phyloP scores from a whole-genome alignment of 1,140 invertebrate species.

The Archegozetes longisetosus region DNA sequence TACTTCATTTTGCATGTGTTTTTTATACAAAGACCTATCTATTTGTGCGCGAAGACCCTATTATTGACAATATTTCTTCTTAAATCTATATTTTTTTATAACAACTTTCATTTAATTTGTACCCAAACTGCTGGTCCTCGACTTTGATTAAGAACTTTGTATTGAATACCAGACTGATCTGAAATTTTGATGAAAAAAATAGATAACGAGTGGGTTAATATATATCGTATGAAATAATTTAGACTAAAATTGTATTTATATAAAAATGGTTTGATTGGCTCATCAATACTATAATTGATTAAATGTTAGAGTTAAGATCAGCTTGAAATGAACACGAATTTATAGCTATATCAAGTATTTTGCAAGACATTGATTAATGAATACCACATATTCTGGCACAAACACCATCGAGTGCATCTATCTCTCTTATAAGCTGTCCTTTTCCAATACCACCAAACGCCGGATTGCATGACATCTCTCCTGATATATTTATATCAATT shows the following conservation, averaged over 20 bases:
- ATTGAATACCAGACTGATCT: slow-evolving; percentile 38
- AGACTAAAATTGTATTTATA: too few species aligned
- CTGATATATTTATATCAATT: slow-evolving; percentile 31
- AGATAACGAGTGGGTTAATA: too few species aligned
- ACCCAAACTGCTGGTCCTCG: slow-evolving; percentile 78
- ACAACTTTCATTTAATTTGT: slow-evolving; percentile 15
- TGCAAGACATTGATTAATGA: too few species aligned
- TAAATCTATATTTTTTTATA: neutral
- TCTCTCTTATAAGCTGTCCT: slow-evolving; percentile 76
- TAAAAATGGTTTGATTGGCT: too few species aligned
- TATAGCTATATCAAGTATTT: too few species aligned
- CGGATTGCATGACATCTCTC: slow-evolving; percentile 92
- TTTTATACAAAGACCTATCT: slow-evolving; percentile 65
- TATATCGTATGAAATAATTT: too few species aligned
- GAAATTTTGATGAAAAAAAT: slow-evolving; percentile 8
- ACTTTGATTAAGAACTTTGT: slow-evolving; percentile 50
- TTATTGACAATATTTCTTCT: neutral
- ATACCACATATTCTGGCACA: slow-evolving; percentile 69
- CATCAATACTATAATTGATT: too few species aligned
- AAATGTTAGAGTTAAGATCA: too few species aligned
- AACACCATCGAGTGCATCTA: slow-evolving; percentile 80
- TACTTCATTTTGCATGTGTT: slow-evolving; percentile 59
- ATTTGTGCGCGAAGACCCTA: slow-evolving; percentile 74
- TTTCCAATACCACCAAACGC: slow-evolving; percentile 91
- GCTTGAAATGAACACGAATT: too few species aligned